phyloP scores from a whole-genome alignment of 2,113 vertebrate species.

The Pipra filicauda region DNA sequence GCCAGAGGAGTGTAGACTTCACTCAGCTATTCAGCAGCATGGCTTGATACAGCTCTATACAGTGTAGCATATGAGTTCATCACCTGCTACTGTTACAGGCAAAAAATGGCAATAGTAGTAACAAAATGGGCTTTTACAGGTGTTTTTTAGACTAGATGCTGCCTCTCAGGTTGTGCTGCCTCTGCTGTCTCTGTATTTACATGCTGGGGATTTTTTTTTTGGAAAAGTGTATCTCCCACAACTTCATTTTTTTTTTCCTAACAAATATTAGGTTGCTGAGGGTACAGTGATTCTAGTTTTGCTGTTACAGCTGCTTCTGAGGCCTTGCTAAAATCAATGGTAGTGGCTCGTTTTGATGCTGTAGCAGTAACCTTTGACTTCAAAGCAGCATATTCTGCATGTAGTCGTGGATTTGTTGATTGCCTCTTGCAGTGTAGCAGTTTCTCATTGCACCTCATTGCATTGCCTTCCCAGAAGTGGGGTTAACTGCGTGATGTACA shows the following conservation, averaged over 20 bases:
- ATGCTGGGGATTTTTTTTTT: background rate
- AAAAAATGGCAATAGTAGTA: background rate
- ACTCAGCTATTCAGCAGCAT: background rate
- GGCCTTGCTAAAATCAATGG: background rate
- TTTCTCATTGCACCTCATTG: background rate
- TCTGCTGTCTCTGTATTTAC: background rate
- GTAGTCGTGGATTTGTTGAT: background rate
- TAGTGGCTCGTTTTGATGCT: background rate
- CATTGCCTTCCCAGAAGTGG: background rate
- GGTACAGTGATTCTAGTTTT: background rate
- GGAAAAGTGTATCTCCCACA: background rate
- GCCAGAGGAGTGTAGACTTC: background rate
- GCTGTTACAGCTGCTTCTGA: background rate
- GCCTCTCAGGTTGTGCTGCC: background rate
- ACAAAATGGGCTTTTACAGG: background rate
- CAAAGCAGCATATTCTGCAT: background rate
- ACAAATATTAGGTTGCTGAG: background rate
- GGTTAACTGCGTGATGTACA: background rate
- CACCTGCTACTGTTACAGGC: background rate
- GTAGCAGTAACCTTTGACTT: background rate
- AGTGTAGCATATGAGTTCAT: background rate
- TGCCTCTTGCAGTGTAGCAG: background rate
- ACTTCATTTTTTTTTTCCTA: background rate
- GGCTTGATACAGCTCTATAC: background rate
- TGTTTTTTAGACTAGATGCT: background rate